A percentile compares a stretch with the other conserved stretches of the same genome.
Conservation (phyloP, 2,113 vertebrate species). For the Gobius niger region DNA sequence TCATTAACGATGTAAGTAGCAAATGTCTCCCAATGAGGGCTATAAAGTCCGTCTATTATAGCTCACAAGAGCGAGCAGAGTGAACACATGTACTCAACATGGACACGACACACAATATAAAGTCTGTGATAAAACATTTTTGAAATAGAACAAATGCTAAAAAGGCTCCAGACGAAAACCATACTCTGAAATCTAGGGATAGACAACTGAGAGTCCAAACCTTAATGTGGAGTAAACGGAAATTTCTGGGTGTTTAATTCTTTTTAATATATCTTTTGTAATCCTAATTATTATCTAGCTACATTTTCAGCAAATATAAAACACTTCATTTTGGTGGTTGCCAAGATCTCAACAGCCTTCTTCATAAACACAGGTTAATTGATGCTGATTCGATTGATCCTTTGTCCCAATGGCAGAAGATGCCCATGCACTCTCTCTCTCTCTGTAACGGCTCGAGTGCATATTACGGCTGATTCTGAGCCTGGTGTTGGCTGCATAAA, state of each 20-base stretch:
- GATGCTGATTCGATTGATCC: not conserved
- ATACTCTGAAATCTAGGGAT: no score
- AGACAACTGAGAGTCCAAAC: not conserved
- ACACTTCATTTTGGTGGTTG: no score
- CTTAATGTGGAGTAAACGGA: not conserved
- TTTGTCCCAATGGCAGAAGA: not conserved
- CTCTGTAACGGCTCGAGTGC: conserved; percentile 31
- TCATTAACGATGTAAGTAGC: conserved; percentile 1
- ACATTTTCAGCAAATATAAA: no score
- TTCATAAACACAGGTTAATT: not conserved
- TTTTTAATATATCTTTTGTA: no score
- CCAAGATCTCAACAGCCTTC: not conserved
- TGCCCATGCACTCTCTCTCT: conserved; percentile 5
- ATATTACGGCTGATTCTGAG: conserved; percentile 50
- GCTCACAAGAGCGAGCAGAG: conserved; percentile 14
- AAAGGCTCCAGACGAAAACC: no score
- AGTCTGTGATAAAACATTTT: no score
- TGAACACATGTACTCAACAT: not conserved
- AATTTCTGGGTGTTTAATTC: not conserved
- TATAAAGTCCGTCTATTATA: not conserved
- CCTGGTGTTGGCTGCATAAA: conserved; percentile 60
- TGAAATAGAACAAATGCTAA: no score
- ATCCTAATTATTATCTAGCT: no score
- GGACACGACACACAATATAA: not conserved
- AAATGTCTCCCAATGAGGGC: not conserved